Conservation (phyloP, 2,113 vertebrate genomes). For the Larimichthys polyactis region DNA sequence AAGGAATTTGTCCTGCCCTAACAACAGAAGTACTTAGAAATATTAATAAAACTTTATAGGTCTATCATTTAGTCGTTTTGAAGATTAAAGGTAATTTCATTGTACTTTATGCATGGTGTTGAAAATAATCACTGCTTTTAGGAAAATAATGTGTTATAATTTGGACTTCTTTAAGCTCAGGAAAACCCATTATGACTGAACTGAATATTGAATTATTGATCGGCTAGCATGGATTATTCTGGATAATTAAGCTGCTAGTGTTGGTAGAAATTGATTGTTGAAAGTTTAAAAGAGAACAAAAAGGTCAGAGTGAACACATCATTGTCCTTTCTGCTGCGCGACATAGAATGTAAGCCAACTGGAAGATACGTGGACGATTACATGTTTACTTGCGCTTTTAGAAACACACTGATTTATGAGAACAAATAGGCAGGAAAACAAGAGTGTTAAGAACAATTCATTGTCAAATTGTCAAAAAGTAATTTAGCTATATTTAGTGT, state of each 20-base stretch:
- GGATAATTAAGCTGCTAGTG: slow-evolving; percentile 60
- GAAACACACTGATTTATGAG: background rate
- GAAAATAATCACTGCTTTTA: background rate
- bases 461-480: background rate
- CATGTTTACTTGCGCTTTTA: background rate
- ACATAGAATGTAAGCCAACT: background rate
- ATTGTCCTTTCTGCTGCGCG: background rate
- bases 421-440: background rate
- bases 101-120: background rate
- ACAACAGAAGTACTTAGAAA: background rate
- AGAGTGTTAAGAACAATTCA: rapidly evolving
- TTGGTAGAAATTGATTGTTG: slow-evolving; percentile 57
- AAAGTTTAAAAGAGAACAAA: slow-evolving; percentile 54
- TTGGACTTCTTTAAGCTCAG: slow-evolving; percentile 6
- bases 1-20: background rate
- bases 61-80: background rate
- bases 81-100: background rate
- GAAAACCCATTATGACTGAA: slow-evolving; percentile 31
- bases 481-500: background rate
- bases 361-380: background rate
- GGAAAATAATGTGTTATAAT: background rate
- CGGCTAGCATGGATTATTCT: slow-evolving; percentile 49
- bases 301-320: slow-evolving; percentile 54
- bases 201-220: slow-evolving; percentile 65
- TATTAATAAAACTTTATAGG: background rate